These are phyloP conservation scores for Parazoanthus swiftii DNA, from an alignment of 92 coral and sea anemone genomes.

Conservation along the genomic window DNA sequence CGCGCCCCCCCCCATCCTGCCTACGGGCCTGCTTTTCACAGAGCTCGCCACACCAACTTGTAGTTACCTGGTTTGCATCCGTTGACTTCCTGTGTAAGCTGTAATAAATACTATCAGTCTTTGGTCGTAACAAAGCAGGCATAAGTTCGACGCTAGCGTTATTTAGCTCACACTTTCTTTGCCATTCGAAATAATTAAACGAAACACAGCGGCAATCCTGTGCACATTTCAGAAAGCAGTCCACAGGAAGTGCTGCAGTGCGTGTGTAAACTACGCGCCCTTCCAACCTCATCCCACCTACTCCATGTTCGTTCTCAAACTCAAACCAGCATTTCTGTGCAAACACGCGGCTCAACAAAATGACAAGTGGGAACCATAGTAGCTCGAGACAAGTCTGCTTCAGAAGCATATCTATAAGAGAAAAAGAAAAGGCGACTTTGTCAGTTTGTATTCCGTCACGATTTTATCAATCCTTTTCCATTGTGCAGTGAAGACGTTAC, in stretches of 20 bases:
- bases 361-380: conserved; percentile 14
- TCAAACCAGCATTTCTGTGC: conserved; percentile 27
- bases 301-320: conserved; percentile 24
- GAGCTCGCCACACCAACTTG: too few relatives aligned
- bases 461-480: not conserved
- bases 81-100: not conserved
- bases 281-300: conserved; percentile 28
- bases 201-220: conserved; percentile 47
- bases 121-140: not conserved
- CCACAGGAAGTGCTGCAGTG: conserved; percentile 1
- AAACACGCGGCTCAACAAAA: not conserved
- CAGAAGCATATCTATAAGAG: conserved; percentile 9
- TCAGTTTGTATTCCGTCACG: not conserved
- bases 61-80: not conserved
- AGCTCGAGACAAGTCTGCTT: conserved; percentile 14
- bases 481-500: not conserved
- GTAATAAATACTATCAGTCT: conserved; percentile 27
- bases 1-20: too few relatives aligned
- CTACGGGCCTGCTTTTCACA: too few relatives aligned
- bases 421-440: not conserved
- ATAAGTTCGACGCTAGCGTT: conserved; percentile 20
- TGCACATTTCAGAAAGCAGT: conserved; percentile 42
- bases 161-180: conserved; percentile 42
- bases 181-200: conserved; percentile 26
- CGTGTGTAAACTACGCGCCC: conserved; percentile 5